Percentiles rank a stretch among this genome's conserved stretches.
These are phyloP conservation scores for Cataglyphis albicans DNA, from an alignment of 2,888 invertebrate genomes.

Conservation along the genomic window DNA sequence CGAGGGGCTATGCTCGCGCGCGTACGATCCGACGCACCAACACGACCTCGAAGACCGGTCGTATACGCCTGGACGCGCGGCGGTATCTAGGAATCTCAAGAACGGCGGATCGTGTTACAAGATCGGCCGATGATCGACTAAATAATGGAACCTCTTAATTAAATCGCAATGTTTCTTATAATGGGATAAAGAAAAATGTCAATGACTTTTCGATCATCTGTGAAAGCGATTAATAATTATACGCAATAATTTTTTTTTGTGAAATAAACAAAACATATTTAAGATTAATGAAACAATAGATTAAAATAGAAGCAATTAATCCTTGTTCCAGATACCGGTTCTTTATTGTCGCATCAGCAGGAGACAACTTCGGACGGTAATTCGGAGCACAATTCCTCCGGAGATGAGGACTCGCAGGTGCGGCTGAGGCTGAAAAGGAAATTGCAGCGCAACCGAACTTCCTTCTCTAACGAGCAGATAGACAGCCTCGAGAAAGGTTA, in stretches of 20 bases:
- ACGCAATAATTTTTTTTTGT: background rate
- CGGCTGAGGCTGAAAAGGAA: constrained; percentile 97
- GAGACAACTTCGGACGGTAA: constrained; percentile 95
- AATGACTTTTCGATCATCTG: background rate
- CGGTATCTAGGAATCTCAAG: constrained; percentile 59
- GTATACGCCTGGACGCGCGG: constrained; percentile 43
- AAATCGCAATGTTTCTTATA: constrained; percentile 44
- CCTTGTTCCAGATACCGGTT: constrained; percentile 83
- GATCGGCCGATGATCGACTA: constrained; percentile 59
- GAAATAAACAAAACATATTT: background rate
- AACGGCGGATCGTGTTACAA: constrained; percentile 48
- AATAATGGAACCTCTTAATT: constrained; percentile 58
- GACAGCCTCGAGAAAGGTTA: constrained; percentile 99
- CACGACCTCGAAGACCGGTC: constrained; percentile 53
- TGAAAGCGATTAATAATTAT: background rate
- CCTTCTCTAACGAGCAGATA: constrained; percentile 99
- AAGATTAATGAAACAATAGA: background rate
- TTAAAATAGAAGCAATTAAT: constrained; percentile 36
- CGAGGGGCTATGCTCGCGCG: constrained; percentile 67
- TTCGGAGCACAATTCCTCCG: constrained; percentile 96
- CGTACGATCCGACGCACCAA: constrained; percentile 53
- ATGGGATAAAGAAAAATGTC: background rate
- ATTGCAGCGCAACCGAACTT: constrained; percentile 98
- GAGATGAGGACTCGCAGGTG: constrained; percentile 96
- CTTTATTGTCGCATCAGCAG: constrained; percentile 86